phyloP scores from a whole-genome alignment of 2,888 invertebrate species.

The Choristoneura rosaceana region DNA sequence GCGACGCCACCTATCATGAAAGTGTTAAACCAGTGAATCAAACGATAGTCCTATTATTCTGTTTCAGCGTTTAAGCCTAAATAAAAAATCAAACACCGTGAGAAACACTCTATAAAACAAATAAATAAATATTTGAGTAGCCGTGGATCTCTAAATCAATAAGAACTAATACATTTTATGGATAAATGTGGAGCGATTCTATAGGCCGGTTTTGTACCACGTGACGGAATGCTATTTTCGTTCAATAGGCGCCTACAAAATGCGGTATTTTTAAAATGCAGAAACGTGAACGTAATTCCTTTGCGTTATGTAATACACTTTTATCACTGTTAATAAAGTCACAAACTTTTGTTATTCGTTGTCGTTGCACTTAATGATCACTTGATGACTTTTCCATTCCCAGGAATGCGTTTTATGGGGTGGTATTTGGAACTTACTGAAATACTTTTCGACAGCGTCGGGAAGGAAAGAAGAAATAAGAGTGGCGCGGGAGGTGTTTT shows the following conservation, averaged over 20 bases:
- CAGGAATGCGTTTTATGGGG: constrained; percentile 50
- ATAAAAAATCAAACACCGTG: constrained; percentile 41
- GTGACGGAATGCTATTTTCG: constrained; percentile 82
- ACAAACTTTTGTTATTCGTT: constrained; percentile 64
- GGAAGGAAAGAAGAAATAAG: constrained; percentile 85
- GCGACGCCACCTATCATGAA: constrained; percentile 70
- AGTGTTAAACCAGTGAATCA: constrained; percentile 50
- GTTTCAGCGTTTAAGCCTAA: constrained; percentile 11
- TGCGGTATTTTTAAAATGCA: constrained; percentile 85
- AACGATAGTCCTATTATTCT: constrained; percentile 52
- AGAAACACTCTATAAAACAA: constrained; percentile 39
- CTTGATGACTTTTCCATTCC: constrained; percentile 68
- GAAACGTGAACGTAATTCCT: constrained; percentile 64
- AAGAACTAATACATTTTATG: constrained; percentile 59
- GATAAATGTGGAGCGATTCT: constrained; percentile 81
- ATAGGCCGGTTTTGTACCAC: constrained; percentile 82
- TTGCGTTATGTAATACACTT: constrained; percentile 80
- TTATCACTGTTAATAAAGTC: constrained; percentile 72
- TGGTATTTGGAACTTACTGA: constrained; percentile 77
- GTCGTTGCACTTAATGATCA: constrained; percentile 69
- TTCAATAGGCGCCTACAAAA: constrained; percentile 81
- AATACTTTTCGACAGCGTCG: constrained; percentile 82
- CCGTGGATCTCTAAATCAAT: constrained; percentile 37
- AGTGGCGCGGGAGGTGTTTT: constrained; percentile 86
- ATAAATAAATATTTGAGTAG: constrained; percentile 1